A percentile compares a stretch with the other conserved stretches of the same genome.
phyloP scores from a whole-genome alignment of 2,113 vertebrate species.

The Choloepus hoffmanni region DNA sequence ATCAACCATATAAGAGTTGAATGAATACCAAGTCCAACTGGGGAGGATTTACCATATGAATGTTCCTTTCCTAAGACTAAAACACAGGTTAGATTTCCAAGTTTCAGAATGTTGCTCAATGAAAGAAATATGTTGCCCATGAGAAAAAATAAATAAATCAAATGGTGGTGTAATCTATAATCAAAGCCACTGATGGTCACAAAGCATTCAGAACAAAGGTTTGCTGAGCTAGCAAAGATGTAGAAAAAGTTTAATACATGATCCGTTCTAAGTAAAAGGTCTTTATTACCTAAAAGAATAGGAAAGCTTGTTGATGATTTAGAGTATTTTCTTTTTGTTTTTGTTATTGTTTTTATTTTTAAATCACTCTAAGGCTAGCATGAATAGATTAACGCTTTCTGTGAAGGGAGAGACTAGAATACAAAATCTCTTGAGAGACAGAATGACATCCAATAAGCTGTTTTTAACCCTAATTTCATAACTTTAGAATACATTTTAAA shows the following conservation, averaged over 20 bases:
- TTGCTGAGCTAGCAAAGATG: constrained; percentile 85
- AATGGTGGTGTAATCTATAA: constrained; percentile 87
- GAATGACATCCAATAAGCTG: not conserved
- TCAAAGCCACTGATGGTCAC: constrained; percentile 86
- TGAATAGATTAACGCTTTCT: constrained; percentile 57
- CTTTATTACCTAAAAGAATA: constrained; percentile 61
- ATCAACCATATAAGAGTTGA: constrained; percentile 87
- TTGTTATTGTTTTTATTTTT: constrained; percentile 7
- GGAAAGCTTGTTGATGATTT: constrained; percentile 11
- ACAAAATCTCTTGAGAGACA: not conserved
- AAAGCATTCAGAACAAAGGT: constrained; percentile 87
- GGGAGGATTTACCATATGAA: constrained; percentile 89
- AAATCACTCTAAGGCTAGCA: not conserved
- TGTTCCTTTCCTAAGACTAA: constrained; percentile 89
- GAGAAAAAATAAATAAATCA: constrained; percentile 80
- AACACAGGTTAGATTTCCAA: constrained; percentile 90
- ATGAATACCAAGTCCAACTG: constrained; percentile 85
- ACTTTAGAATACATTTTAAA: constrained; percentile 23
- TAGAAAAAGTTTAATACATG: constrained; percentile 76
- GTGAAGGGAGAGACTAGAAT: not conserved
- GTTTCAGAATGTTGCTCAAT: constrained; percentile 89
- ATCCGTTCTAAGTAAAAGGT: constrained; percentile 65
- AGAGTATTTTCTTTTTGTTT: constrained; percentile 31
- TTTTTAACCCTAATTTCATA: constrained; percentile 47
- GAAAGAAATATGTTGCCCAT: constrained; percentile 87